Base-by-base conservation (phyloP, 2,113 vertebrate genomes). In the Larimichthys polyactis region DNA sequence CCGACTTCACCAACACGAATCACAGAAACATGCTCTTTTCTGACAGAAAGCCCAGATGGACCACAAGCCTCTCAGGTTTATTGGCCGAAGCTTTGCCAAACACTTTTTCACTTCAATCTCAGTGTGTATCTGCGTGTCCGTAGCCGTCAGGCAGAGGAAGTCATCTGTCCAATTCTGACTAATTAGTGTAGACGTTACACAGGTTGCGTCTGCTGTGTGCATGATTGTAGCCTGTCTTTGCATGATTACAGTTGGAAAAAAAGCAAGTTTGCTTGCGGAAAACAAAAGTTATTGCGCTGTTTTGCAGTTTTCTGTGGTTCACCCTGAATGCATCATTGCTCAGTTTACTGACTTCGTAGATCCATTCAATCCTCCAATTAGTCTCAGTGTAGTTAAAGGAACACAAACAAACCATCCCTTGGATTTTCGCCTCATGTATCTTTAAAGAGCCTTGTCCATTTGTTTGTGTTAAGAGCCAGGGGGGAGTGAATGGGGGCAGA, bases 31-130 rank as follows among this genome's bases (percentile, higher is more conserved):
- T 32, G 40, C n/a, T 65, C 36, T 62, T 48, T 27, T 71, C 60
- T 67, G 72, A 64, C 72, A 65, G 72, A 64, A 70, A 70, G 72
- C 71, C 36, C 74, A 76, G 76, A 79, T 29, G 67, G 59, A 65
- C 27, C 22, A 11, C 43, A 4, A 76, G 59, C 63, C 73, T 72
- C 71, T 81, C 57, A 51, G 70, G 55, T 67, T 79, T 74, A 69
- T 70, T 63, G 70, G 64, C 55, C 36, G 14, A 72, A 57, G 49
- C 49, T 71, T 64, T 48, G 77, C 67, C 67, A 79, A 55, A 57
- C 43, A 32, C n/a, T 67, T 85, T 58, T 57, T 67, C 67, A 62
- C 74, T 54, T 71, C 64, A 64, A 16, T 48, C 63, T 20, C 44
- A 10, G 51, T 43, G 65, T 40, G 80, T 71, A 14, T 59, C 49